phyloP scores from a whole-genome alignment of 2,113 vertebrate genomes.

The Desmodus rotundus region DNA sequence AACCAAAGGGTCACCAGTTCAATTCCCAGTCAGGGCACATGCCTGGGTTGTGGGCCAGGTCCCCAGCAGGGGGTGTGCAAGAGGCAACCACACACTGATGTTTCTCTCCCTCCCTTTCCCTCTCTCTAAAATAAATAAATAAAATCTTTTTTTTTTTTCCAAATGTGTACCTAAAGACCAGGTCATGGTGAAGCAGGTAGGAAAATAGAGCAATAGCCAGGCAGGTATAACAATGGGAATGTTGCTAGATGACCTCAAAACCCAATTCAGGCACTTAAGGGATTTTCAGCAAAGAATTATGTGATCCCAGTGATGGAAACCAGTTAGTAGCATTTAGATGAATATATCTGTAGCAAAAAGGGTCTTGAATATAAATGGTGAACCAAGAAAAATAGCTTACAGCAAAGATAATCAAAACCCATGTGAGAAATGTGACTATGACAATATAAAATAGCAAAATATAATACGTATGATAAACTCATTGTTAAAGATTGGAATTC shows the following conservation, averaged over 20 bases:
- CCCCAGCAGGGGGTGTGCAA: too few species aligned
- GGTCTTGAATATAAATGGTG: neutral
- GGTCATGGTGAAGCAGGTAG: neutral
- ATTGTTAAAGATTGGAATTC: neutral
- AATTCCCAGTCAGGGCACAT: too few species aligned
- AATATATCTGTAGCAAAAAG: neutral
- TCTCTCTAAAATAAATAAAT: too few species aligned
- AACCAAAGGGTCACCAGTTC: too few species aligned
- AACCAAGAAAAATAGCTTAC: neutral
- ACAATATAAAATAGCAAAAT: neutral
- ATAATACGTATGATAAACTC: neutral
- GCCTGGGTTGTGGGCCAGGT: too few species aligned
- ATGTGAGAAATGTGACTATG: neutral
- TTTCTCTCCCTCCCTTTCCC: too few species aligned
- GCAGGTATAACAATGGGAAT: neutral
- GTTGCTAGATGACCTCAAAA: neutral
- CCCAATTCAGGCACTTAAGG: neutral
- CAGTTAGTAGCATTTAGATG: neutral
- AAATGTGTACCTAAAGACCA: neutral
- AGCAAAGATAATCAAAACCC: neutral
- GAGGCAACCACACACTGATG: too few species aligned
- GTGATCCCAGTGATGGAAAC: neutral
- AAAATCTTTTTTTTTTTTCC: too few species aligned
- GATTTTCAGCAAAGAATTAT: slow-evolving; percentile 33
- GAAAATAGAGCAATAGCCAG: neutral